Evolutionary conservation across 2,797 vertebrate species (phyloP).

Genomic region (Lithobates pipiens): DNA sequence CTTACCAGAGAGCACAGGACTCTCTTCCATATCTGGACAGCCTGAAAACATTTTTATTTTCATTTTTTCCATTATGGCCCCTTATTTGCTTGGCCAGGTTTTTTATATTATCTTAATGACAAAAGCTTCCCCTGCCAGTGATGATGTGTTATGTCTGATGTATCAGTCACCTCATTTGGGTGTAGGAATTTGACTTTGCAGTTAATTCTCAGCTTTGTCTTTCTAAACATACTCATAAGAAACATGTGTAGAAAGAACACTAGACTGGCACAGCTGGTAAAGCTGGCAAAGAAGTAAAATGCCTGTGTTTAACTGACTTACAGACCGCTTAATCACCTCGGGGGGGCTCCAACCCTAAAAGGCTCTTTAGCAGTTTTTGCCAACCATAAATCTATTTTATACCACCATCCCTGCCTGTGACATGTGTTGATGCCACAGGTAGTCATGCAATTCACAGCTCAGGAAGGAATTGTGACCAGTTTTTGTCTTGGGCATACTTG

Average conservation of each 20-base stretch:
- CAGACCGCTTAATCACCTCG: not conserved
- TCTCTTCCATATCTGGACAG: too few relatives aligned
- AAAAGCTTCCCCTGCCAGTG: not conserved
- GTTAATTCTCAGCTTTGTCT: constrained; percentile 3
- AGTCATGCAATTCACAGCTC: not conserved
- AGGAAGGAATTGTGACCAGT: too few relatives aligned
- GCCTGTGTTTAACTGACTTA: not conserved
- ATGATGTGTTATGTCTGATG: constrained; percentile 37
- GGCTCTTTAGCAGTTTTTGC: not conserved
- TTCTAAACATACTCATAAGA: not conserved
- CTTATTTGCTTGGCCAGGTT: not conserved
- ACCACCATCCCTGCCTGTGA: not conserved
- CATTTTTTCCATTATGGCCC: not conserved
- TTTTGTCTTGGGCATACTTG: not conserved
- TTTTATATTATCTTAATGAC: not conserved
- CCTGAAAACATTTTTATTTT: not conserved
- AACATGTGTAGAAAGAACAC: not conserved
- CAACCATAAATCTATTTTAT: not conserved
- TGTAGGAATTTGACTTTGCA: constrained; percentile 12
- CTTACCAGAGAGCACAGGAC: too few relatives aligned
- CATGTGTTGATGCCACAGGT: not conserved
- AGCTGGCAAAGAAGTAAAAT: not conserved
- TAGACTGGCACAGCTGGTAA: not conserved
- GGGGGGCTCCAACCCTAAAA: not conserved
- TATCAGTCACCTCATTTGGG: constrained; percentile 20